Evolutionary conservation across 2,797 vertebrate genomes (phyloP).

Genomic region (Sphenopsis melanotis): DNA sequence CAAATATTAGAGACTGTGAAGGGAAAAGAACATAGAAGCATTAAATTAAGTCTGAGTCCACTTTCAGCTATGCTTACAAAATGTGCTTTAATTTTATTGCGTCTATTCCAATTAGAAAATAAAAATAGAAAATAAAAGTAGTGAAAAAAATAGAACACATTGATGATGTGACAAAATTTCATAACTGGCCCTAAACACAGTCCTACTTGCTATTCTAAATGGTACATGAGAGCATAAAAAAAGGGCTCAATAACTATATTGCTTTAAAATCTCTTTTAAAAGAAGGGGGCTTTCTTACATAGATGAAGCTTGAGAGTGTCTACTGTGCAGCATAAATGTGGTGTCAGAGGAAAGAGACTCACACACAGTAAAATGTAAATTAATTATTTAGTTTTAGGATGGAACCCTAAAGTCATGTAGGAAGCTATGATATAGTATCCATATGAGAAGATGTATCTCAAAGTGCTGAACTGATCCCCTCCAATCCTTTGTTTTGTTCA

Average conservation of each 20-base stretch:
- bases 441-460: neutral
- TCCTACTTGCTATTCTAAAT: neutral
- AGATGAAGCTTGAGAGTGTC: neutral
- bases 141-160: neutral
- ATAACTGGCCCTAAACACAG: neutral
- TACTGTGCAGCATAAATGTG: neutral
- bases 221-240: neutral
- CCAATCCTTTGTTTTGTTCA: neutral
- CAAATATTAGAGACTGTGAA: conserved; percentile 95
- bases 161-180: neutral
- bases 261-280: neutral
- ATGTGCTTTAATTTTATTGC: neutral
- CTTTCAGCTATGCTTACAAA: neutral
- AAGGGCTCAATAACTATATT: neutral
- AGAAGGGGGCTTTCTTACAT: fast-evolving
- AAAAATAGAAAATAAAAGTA: neutral
- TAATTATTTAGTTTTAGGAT: neutral
- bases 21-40: conserved; percentile 53
- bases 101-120: neutral
- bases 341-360: neutral
- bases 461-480: neutral
- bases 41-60: neutral
- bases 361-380: neutral
- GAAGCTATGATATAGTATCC: neutral
- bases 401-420: neutral